phyloP scores from a whole-genome alignment of 2,888 invertebrate genomes.

The Pocota personata region DNA sequence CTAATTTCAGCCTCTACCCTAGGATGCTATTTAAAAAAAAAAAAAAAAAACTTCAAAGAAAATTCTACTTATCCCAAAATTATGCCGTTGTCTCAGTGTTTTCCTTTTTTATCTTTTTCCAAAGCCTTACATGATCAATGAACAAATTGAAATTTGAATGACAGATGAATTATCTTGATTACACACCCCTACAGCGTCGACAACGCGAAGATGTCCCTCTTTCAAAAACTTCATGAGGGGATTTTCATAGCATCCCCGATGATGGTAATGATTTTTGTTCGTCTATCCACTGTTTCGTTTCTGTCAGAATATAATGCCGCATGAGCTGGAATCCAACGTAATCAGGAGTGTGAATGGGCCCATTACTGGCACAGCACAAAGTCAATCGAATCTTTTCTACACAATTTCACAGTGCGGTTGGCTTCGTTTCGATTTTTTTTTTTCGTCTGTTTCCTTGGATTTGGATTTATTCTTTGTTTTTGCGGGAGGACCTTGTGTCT shows the following conservation, averaged over 20 bases:
- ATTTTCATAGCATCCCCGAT: slow-evolving; percentile 10
- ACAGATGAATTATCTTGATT: slow-evolving; percentile 13
- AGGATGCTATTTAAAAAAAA: neutral
- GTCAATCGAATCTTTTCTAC: slow-evolving; percentile 48
- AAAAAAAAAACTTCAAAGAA: neutral
- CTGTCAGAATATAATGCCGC: neutral
- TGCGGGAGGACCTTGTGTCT: slow-evolving; percentile 5
- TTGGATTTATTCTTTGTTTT: slow-evolving; percentile 25
- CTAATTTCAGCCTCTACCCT: neutral
- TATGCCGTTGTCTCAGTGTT: neutral
- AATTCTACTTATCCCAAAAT: neutral
- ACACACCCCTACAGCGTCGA: neutral
- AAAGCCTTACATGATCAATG: neutral
- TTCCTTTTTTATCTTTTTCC: neutral
- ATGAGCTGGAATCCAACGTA: slow-evolving; percentile 22
- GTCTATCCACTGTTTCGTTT: neutral
- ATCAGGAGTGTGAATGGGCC: slow-evolving; percentile 46
- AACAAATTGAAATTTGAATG: slow-evolving; percentile 21
- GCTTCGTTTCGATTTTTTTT: neutral
- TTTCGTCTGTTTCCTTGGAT: neutral
- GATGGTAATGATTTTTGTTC: neutral
- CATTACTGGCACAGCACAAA: slow-evolving; percentile 44
- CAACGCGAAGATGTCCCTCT: neutral
- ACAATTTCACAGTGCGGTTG: slow-evolving; percentile 49
- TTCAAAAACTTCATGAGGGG: neutral